Evolutionary conservation across 2,888 invertebrate genomes (phyloP).

Genomic region (Trichogramma evanescens): DNA sequence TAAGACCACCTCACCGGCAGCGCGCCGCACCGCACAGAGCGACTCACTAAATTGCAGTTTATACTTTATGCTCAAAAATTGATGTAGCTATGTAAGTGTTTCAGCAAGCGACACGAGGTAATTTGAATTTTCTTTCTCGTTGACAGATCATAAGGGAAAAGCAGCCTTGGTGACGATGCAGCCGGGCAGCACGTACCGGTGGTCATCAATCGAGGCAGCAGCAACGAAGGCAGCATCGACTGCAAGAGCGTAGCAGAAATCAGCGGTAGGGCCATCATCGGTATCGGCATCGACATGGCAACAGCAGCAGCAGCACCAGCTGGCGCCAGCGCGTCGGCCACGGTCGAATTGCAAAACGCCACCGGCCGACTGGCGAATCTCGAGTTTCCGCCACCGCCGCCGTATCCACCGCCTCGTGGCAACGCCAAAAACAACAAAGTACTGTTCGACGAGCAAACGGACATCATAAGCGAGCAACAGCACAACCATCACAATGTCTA

Average conservation of each 20-base stretch:
- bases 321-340: constrained; percentile 4
- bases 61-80: too few relatives aligned
- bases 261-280: constrained; percentile 13
- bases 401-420: constrained; percentile 57
- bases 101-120: too few relatives aligned
- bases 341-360: constrained; percentile 29
- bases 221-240: not conserved
- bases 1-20: too few relatives aligned
- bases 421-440: constrained; percentile 4
- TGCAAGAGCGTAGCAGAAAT: constrained; percentile 5
- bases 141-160: too few relatives aligned
- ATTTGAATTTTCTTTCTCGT: too few relatives aligned
- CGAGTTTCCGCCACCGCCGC: constrained; percentile 70
- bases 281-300: constrained; percentile 6
- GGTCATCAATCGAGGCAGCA: not conserved
- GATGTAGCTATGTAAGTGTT: too few relatives aligned
- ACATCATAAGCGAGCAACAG: constrained; percentile 9
- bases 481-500: constrained; percentile 45
- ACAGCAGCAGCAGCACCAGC: not conserved
- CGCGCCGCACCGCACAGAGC: too few relatives aligned
- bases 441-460: not conserved
- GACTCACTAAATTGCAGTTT: too few relatives aligned
- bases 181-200: not conserved
- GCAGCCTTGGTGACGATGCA: too few relatives aligned
- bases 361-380: constrained; percentile 46